Evolutionary conservation across 2,113 vertebrate species (phyloP).

Genomic region (Herpetotheres cachinnans): DNA sequence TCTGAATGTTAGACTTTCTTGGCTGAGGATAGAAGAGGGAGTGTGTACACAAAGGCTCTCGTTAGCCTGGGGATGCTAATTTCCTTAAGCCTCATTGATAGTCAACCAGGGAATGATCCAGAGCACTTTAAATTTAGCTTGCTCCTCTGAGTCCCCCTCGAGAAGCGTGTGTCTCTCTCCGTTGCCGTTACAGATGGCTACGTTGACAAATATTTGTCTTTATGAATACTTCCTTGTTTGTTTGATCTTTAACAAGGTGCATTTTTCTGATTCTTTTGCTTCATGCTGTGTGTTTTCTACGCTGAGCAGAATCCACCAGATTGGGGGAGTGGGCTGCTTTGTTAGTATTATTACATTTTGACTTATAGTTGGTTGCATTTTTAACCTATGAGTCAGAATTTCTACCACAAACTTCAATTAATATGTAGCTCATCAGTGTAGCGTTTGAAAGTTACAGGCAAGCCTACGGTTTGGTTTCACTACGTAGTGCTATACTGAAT

Average conservation of each 20-base stretch:
- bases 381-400: constrained; percentile 1
- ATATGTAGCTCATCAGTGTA: neutral
- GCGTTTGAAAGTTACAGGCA: neutral
- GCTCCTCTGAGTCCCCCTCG: neutral
- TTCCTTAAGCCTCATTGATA: constrained; percentile 11
- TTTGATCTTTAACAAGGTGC: neutral
- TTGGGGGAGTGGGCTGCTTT: neutral
- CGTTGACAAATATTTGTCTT: constrained; percentile 40
- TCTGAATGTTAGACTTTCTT: neutral
- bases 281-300: neutral
- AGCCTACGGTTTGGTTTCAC: neutral
- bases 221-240: constrained; percentile 6
- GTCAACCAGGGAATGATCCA: neutral
- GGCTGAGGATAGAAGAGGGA: neutral
- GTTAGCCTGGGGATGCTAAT: neutral
- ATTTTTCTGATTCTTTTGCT: neutral
- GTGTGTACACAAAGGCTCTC: neutral
- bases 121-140: constrained; percentile 9
- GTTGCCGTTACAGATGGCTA: neutral
- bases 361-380: neutral
- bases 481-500: neutral
- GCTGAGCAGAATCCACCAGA: neutral
- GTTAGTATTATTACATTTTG: neutral
- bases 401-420: neutral
- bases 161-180: constrained; percentile 10